Base-by-base conservation (phyloP, 2,113 vertebrate species). In the Macquaria australasica region DNA sequence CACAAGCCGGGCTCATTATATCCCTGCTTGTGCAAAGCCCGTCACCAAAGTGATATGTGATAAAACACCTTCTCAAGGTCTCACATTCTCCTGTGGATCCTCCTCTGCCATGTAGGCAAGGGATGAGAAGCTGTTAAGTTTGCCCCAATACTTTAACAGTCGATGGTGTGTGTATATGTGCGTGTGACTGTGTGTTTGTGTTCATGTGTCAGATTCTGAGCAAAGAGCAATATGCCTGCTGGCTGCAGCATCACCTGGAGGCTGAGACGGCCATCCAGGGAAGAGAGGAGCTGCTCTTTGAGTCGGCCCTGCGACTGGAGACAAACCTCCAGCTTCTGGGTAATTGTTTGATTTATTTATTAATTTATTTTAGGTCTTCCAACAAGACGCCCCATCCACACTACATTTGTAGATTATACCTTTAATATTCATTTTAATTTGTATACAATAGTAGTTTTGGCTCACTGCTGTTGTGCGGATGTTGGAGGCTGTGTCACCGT, bases 251-350 rank as follows among this genome's bases (percentile, higher is more conserved):
- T 88, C 98, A 98, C 93, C 93, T 99, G 67, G 96, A 97, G 92
- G 98, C 98, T 2, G 98, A 99, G 87, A 97, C 97, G 0, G 95
- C 98, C 48, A 91, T 98, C 92, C 97, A 99, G 87, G 97, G 97
- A 50, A 93, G 98, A 0, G 98, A 99, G 84, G 97, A 99, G 88
- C 95, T 97, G 69, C 96, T 99, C 45, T 99, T 97, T 85, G 96
- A 98, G 88, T 99, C 98, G 6, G 98, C 98, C 1, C 89, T 96
- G 39, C 94, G 95, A 31, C 93, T 99, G 92, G 98, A 99, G 93
- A 99, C 97, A 0, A 96, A 98, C 92, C 96, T 99, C 28, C 97
- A 99, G 56, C 96, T 99, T 63, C 89, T 99, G 83, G 98, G 98
- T 99, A 95, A 95, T 6, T n/a, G 1, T 21, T 41, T 21, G 3